Evolutionary conservation across 2,888 invertebrate genomes (phyloP), one percentile per base, ranked within the genome.

Genomic region (Eilema sororculum): DNA sequence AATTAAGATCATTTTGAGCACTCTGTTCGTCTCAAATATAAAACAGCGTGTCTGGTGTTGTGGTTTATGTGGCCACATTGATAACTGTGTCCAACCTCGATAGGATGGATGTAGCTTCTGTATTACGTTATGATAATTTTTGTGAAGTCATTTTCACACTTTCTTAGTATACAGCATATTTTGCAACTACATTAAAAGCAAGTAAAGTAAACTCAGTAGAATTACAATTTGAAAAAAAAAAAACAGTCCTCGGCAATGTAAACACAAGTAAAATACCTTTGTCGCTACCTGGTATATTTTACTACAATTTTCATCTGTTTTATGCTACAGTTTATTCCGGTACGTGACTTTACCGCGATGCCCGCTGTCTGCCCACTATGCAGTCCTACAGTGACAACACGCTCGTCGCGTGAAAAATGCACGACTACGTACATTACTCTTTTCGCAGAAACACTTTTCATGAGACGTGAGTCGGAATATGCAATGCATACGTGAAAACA

Each of bases 371-470:
- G 79, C 71, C 80, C 76, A 82, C 73, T 69, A 72, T 78, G 72
- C 71, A 69, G n/a, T 66, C 59, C 61, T 58, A 68, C 79, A 79
- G 78, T 83, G 84, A 86, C 84, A 85, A 78, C 75, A 77, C 78
- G 80, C 78, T 83, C 81, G 78, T 73, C 74, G 74, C 74, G 81
- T 87, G 85, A 87, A 87, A 89, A 88, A 89, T 86, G 85, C 86
- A 83, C 78, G 78, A 80, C 81, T 78, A 72, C 71, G 64, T 85
- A 84, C 86, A 87, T 88, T 86, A 87, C 85, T 88, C 86, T 86
- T 84, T 83, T 76, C 73, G 75, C 73, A 75, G 78, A 81, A 75
- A 79, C 78, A 77, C 79, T 83, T 86, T 84, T 78, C 74, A 82
- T 77, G 78, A 79, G 66, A 81, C 80, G 83, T 79, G 82, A 76